phyloP scores from a whole-genome alignment of 2,113 vertebrate genomes.

The Verasper variegatus region DNA sequence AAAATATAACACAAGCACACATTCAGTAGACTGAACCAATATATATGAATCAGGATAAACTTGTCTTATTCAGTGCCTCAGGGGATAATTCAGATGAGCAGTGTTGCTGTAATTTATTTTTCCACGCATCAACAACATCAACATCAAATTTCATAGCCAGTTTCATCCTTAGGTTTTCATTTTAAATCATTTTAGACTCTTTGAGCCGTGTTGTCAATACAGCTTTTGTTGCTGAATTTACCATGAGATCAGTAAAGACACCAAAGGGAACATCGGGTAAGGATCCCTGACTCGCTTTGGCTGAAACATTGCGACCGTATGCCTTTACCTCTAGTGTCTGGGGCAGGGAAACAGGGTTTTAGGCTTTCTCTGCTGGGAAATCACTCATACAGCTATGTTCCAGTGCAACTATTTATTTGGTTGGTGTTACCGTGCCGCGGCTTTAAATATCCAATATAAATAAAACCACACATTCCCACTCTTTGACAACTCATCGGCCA shows the following conservation, averaged over 20 bases:
- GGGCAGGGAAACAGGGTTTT: not conserved
- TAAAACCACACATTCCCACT: not conserved
- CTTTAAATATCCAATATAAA: constrained; percentile 2
- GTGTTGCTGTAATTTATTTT: not conserved
- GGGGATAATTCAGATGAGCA: not conserved
- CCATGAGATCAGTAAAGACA: constrained; percentile 30
- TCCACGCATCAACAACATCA: too few relatives aligned
- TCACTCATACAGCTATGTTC: not conserved
- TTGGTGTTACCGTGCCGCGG: not conserved
- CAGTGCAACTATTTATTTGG: not conserved
- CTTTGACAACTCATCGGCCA: constrained; percentile 12
- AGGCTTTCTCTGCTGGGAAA: not conserved
- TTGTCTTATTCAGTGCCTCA: not conserved
- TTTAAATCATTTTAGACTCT: not conserved
- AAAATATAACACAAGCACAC: not conserved
- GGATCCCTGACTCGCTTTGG: constrained; percentile 37
- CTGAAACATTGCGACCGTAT: constrained; percentile 28
- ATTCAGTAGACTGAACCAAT: not conserved
- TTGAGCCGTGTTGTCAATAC: not conserved
- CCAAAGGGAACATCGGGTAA: not conserved
- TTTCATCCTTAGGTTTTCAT: not conserved
- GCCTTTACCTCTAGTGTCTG: constrained; percentile 10
- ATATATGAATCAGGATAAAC: too few relatives aligned
- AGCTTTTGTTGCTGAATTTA: not conserved
- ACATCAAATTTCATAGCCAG: too few relatives aligned